phyloP scores from a whole-genome alignment of 2,113 vertebrate species.

The Ceyx margarethae region DNA sequence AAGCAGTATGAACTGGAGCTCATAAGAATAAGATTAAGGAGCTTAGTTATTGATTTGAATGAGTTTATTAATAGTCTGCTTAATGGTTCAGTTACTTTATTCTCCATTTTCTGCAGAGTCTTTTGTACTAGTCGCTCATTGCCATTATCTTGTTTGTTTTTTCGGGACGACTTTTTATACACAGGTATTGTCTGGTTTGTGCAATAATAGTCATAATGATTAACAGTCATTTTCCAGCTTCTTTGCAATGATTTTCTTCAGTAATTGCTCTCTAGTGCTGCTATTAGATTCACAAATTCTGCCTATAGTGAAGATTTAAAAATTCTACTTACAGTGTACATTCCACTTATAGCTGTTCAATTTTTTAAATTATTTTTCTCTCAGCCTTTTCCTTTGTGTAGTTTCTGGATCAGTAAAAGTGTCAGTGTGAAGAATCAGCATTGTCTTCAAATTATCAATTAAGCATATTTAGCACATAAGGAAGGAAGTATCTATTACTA shows the following conservation, averaged over 20 bases:
- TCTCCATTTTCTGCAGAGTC: neutral
- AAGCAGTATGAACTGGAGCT: conserved; percentile 2
- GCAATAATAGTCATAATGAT: neutral
- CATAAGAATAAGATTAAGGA: conserved; percentile 12
- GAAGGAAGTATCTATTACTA: neutral
- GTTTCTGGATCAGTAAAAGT: neutral
- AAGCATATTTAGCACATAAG: neutral
- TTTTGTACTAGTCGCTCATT: neutral
- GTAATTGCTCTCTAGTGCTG: neutral
- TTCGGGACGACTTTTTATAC: neutral
- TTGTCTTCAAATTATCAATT: neutral
- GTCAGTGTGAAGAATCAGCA: neutral
- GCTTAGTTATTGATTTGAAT: conserved; percentile 48
- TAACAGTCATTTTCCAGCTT: neutral
- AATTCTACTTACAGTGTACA: neutral
- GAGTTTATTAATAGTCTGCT: conserved; percentile 20
- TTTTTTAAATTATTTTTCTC: neutral
- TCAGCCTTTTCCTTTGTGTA: neutral
- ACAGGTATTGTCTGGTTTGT: neutral
- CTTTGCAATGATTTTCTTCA: neutral
- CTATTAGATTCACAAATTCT: neutral
- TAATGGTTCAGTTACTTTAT: conserved; percentile 18
- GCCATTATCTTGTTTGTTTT: neutral
- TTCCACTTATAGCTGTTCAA: neutral
- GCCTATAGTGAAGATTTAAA: neutral